These are phyloP conservation scores for Brachyopa scutellaris DNA, from an alignment of 2,888 invertebrate species.

Conservation along the genomic window DNA sequence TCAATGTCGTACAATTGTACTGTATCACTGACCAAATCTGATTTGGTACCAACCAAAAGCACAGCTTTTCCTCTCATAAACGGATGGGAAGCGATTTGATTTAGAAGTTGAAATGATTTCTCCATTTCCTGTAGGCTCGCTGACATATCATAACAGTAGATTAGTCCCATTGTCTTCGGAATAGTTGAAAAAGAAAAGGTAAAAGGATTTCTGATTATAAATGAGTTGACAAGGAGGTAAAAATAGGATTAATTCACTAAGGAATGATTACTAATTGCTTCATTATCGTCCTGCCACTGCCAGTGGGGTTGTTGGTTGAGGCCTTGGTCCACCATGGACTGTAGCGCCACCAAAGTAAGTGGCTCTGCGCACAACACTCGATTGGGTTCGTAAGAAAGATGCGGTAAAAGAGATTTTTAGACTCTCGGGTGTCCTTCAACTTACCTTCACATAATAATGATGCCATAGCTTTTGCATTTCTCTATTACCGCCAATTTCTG, in stretches of 20 bases:
- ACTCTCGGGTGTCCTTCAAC: neutral
- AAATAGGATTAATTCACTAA: too few species aligned
- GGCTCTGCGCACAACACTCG: too few species aligned
- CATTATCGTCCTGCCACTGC: too few species aligned
- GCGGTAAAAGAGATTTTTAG: too few species aligned
- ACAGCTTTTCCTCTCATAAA: constrained; percentile 78
- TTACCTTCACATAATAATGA: constrained; percentile 77
- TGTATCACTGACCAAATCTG: constrained; percentile 75
- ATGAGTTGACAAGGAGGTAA: too few species aligned
- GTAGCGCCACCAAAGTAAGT: too few species aligned
- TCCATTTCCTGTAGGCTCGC: constrained; percentile 72
- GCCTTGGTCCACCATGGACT: too few species aligned
- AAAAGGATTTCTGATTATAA: too few species aligned
- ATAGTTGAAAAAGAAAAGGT: too few species aligned
- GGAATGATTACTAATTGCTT: too few species aligned
- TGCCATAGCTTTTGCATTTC: constrained; percentile 80
- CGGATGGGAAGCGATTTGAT: constrained; percentile 74
- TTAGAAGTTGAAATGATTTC: constrained; percentile 75
- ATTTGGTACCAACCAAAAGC: constrained; percentile 77
- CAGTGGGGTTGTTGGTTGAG: too few species aligned
- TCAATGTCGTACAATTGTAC: constrained; percentile 79
- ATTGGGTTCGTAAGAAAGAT: constrained; percentile 23
- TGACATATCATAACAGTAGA: constrained; percentile 79
- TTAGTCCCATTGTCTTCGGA: constrained; percentile 77
- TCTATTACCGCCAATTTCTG: constrained; percentile 79